A percentile compares a stretch with the other conserved stretches of the same genome.
Evolutionary conservation across 2,888 invertebrate genomes (phyloP).

Genomic region (Acleris cristana): DNA sequence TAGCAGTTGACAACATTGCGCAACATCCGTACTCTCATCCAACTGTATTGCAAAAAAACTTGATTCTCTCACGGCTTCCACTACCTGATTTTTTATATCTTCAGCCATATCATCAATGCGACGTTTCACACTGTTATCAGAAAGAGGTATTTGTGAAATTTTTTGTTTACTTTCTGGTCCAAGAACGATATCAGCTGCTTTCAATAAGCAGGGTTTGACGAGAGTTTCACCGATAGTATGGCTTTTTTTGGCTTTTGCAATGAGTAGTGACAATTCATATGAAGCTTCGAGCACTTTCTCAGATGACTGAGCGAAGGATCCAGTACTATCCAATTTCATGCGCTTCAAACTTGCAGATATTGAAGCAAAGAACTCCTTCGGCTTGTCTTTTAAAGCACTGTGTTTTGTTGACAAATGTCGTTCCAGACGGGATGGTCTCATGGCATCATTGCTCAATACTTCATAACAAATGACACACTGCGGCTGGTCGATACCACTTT

Average conservation of each 20-base stretch:
- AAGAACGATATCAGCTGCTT: constrained; percentile 17
- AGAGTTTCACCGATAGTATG: constrained; percentile 24
- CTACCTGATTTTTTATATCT: constrained; percentile 33
- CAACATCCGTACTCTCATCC: constrained; percentile 44
- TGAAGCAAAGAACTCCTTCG: constrained; percentile 24
- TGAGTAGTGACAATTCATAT: constrained; percentile 19
- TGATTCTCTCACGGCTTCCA: constrained; percentile 29
- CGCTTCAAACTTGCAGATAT: background rate
- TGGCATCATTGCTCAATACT: constrained; percentile 38
- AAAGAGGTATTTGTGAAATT: background rate
- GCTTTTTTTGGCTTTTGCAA: constrained; percentile 14
- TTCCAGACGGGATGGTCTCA: constrained; percentile 34
- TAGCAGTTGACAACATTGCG: constrained; percentile 44
- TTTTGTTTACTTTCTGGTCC: constrained; percentile 20
- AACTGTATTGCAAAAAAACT: constrained; percentile 42
- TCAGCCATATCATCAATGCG: constrained; percentile 30
- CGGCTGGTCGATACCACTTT: constrained; percentile 37
- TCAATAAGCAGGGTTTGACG: constrained; percentile 9
- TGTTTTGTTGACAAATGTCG: constrained; percentile 37
- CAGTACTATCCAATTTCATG: constrained; percentile 25
- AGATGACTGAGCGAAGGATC: constrained; percentile 16
- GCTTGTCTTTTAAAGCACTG: constrained; percentile 36
- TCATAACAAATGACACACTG: constrained; percentile 39
- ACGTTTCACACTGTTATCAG: constrained; percentile 2
- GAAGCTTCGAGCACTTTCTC: constrained; percentile 28